These are phyloP conservation scores for Prolemur simus DNA, from an alignment of 2,113 vertebrate genomes.

Conservation along the genomic window DNA sequence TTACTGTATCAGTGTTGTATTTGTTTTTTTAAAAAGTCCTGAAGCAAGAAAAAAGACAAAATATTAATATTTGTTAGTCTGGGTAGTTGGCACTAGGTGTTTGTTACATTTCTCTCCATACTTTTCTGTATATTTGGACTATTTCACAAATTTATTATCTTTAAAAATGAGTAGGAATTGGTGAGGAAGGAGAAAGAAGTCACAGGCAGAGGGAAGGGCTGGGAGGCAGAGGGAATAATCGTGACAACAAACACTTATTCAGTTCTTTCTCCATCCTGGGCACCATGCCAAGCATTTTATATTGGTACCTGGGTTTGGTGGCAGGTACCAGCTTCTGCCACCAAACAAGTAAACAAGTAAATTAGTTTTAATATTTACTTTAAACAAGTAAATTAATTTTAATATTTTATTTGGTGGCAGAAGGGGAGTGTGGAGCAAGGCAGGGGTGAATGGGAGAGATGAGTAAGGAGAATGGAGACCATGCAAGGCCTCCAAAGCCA, in stretches of 20 bases:
- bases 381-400: too few relatives aligned
- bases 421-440: neutral
- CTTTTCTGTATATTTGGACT: neutral
- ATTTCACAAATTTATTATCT: neutral
- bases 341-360: too few relatives aligned
- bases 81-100: neutral
- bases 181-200: neutral
- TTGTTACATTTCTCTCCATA: neutral
- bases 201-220: neutral
- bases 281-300: neutral
- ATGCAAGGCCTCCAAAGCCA: neutral
- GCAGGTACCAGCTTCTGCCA: neutral
- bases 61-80: neutral
- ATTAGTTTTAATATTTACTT: too few relatives aligned
- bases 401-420: neutral
- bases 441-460: neutral
- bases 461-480: neutral
- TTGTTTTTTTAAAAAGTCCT: neutral
- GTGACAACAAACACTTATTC: accelerated
- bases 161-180: neutral
- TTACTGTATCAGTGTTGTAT: neutral
- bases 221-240: neutral
- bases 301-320: neutral
- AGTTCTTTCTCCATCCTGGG: accelerated
- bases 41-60: neutral